Evolutionary conservation across 2,888 invertebrate genomes (phyloP).

Genomic region (Bellardia bayeri): DNA sequence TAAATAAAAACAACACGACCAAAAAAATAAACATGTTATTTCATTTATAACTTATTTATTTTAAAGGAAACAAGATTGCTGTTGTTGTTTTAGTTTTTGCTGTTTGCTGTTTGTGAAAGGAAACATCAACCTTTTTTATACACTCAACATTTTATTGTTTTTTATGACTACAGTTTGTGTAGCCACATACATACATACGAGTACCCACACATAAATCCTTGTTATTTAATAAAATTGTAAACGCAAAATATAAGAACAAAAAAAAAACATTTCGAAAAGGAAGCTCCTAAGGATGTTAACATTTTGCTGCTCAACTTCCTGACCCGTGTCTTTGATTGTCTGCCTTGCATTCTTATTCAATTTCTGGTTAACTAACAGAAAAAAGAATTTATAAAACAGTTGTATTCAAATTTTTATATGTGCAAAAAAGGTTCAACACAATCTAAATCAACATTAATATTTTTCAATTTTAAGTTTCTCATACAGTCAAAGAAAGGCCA

Average conservation of each 20-base stretch:
- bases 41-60: slow-evolving; percentile 60
- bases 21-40: slow-evolving; percentile 9
- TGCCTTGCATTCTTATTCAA: not conserved
- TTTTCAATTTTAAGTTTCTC: slow-evolving; percentile 1
- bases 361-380: not conserved
- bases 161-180: slow-evolving; percentile 54
- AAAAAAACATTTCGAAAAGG: slow-evolving; percentile 15
- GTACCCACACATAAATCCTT: slow-evolving; percentile 29
- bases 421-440: not conserved
- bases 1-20: slow-evolving; percentile 42
- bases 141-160: slow-evolving; percentile 52
- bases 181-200: not conserved
- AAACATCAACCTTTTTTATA: slow-evolving; percentile 53
- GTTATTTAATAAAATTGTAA: slow-evolving; percentile 53
- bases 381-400: slow-evolving; percentile 7
- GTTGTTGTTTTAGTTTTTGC: not conserved
- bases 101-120: slow-evolving; percentile 2
- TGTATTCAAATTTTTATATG: not conserved
- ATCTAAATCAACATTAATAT: slow-evolving; percentile 25
- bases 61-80: slow-evolving; percentile 47
- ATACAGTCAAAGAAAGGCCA: not conserved
- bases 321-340: not conserved
- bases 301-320: slow-evolving; percentile 41
- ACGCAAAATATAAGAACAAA: not conserved
- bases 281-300: slow-evolving; percentile 40